These are phyloP conservation scores for Pristionchus maxplancki DNA, from an alignment of 2,888 invertebrate genomes.

Conservation along the genomic window DNA sequence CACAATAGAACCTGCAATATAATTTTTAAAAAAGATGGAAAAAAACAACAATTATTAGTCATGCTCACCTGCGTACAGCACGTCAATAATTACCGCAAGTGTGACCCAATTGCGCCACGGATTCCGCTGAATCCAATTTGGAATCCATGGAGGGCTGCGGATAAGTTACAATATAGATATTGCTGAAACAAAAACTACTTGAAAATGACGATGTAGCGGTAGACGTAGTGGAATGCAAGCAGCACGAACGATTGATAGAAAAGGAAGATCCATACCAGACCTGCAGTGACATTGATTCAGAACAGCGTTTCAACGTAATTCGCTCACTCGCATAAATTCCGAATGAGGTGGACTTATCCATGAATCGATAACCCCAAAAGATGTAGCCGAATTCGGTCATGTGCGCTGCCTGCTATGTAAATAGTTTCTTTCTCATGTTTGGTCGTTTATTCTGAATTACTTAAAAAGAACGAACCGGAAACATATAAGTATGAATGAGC, in stretches of 20 bases:
- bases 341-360: neutral
- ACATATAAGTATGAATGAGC: neutral
- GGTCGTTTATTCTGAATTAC: no score
- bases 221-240: neutral
- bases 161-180: no score
- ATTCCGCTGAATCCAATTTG: neutral
- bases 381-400: neutral
- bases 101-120: conserved; percentile 5
- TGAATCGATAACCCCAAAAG: neutral
- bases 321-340: neutral
- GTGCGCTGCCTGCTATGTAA: neutral
- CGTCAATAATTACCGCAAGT: neutral
- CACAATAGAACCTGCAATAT: no score
- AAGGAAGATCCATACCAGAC: neutral
- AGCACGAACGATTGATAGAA: neutral
- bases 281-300: neutral
- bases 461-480: neutral
- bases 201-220: neutral
- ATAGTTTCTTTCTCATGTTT: no score
- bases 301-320: neutral
- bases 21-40: no score
- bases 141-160: neutral
- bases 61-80: neutral
- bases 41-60: neutral
- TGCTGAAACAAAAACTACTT: neutral